Percentiles rank a stretch among this genome's conserved stretches.
Conservation (phyloP, 2,113 vertebrate species). For the Ivindomyrus marchei region DNA sequence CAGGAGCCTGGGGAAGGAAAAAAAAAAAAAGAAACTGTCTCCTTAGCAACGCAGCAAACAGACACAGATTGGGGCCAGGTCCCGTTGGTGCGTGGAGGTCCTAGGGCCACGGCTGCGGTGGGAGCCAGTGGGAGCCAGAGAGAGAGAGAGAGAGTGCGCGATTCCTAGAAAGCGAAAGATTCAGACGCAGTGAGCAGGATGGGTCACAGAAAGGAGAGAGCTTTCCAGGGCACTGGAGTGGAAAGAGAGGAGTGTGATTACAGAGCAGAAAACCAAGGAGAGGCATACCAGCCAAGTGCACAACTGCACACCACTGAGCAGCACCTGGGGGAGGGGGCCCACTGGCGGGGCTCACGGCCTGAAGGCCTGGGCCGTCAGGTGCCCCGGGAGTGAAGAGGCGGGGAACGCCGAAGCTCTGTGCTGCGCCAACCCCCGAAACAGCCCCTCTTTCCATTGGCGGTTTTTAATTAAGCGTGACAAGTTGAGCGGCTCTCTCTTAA, state of each 20-base stretch:
- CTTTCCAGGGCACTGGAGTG: slow-evolving; percentile 45
- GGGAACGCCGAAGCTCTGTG: neutral
- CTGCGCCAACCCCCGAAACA: neutral
- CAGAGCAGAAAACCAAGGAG: slow-evolving; percentile 32
- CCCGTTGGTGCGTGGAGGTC: slow-evolving; percentile 7
- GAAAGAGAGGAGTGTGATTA: slow-evolving; percentile 55
- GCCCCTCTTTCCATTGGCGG: neutral
- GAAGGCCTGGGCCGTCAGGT: neutral
- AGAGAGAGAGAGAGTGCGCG: neutral
- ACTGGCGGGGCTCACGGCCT: neutral
- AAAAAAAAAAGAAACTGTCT: slow-evolving; percentile 24
- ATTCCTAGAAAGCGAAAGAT: slow-evolving; percentile 61
- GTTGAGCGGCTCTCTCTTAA: neutral
- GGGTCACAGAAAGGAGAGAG: slow-evolving; percentile 25
- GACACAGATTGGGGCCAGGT: slow-evolving; percentile 40
- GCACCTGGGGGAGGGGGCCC: neutral
- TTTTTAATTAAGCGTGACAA: neutral
- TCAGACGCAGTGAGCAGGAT: slow-evolving; percentile 23
- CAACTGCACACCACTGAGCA: neutral
- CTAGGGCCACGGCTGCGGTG: slow-evolving; percentile 34
- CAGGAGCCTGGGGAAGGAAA: neutral
- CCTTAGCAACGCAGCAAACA: slow-evolving; percentile 35
- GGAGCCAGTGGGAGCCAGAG: slow-evolving; percentile 23
- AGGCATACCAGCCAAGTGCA: neutral
- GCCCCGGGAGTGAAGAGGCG: neutral